Conservation (phyloP, 1,140 invertebrate genomes). For the Plutomurus gul region DNA sequence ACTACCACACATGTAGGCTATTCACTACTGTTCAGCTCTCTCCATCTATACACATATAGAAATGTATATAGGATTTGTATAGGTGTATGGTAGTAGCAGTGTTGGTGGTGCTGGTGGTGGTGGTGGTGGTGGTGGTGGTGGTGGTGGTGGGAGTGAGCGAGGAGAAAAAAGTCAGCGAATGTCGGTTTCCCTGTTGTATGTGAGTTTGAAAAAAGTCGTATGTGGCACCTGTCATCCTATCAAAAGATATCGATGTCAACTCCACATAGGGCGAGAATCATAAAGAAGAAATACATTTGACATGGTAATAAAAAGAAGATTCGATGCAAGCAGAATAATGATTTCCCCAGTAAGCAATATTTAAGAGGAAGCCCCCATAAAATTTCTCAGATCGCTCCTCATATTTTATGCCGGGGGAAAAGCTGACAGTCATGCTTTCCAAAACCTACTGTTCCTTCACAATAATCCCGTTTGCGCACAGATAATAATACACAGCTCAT, state of each 20-base stretch:
- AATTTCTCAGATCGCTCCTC: slow-evolving; percentile 23
- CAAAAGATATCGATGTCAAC: slow-evolving; percentile 46
- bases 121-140: background rate
- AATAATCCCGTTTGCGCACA: slow-evolving; percentile 22
- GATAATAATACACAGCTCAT: slow-evolving; percentile 12
- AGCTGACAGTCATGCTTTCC: slow-evolving; percentile 6
- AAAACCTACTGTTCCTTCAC: slow-evolving; percentile 12
- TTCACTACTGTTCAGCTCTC: no score
- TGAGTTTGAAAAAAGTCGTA: slow-evolving; percentile 26
- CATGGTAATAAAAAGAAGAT: slow-evolving; percentile 34
- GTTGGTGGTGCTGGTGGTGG: background rate
- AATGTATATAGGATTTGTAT: no score
- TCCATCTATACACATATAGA: no score
- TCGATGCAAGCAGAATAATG: slow-evolving; percentile 34
- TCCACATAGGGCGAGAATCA: slow-evolving; percentile 33
- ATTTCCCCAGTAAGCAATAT: slow-evolving; percentile 30
- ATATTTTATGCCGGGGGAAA: slow-evolving; percentile 12
- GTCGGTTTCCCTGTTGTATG: slow-evolving; percentile 1
- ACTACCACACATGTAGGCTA: no score
- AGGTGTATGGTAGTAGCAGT: background rate
- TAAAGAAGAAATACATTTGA: slow-evolving; percentile 39
- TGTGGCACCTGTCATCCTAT: slow-evolving; percentile 44
- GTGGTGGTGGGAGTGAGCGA: background rate
- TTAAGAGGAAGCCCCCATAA: slow-evolving; percentile 23
- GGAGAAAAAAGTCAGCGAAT: slow-evolving; percentile 6